phyloP scores from a whole-genome alignment of 2,797 vertebrate species.

The Manis crassicaudata region DNA sequence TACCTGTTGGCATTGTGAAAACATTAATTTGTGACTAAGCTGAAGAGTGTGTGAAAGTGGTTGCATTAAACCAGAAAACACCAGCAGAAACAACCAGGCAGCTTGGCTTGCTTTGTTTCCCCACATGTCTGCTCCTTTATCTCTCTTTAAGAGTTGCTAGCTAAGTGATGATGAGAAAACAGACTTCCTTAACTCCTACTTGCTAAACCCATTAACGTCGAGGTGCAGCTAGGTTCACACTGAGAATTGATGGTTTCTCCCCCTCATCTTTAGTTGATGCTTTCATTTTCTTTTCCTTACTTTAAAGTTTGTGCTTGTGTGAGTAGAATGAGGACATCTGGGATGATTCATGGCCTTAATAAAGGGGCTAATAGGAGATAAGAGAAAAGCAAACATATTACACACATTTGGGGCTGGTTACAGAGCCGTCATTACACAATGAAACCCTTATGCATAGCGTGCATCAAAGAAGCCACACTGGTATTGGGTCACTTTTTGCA shows the following conservation, averaged over 20 bases:
- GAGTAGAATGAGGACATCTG: not conserved
- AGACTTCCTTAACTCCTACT: not conserved
- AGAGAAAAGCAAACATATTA: not conserved
- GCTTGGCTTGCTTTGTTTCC: not conserved
- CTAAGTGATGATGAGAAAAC: not conserved
- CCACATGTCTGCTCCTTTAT: not conserved
- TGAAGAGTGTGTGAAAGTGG: not conserved
- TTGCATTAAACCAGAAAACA: not conserved
- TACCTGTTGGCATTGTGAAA: not conserved
- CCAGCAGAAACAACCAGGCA: not conserved
- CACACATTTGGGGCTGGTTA: not conserved
- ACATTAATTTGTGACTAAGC: too few relatives aligned
- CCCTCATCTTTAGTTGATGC: not conserved
- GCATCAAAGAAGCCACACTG: not conserved
- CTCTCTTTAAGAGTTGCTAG: not conserved
- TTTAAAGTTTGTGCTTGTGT: conserved; percentile 3
- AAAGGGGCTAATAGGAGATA: not conserved
- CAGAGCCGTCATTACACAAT: rapidly evolving
- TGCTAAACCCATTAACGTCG: not conserved
- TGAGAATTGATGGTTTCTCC: not conserved
- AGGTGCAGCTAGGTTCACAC: not conserved
- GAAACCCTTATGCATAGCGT: not conserved
- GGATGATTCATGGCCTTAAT: not conserved
- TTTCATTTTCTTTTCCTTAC: not conserved
- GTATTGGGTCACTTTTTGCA: not conserved